phyloP scores from a whole-genome alignment of 30 jellyfish, hydroid and myxozoan species.

The Rhopilema esculentum region DNA sequence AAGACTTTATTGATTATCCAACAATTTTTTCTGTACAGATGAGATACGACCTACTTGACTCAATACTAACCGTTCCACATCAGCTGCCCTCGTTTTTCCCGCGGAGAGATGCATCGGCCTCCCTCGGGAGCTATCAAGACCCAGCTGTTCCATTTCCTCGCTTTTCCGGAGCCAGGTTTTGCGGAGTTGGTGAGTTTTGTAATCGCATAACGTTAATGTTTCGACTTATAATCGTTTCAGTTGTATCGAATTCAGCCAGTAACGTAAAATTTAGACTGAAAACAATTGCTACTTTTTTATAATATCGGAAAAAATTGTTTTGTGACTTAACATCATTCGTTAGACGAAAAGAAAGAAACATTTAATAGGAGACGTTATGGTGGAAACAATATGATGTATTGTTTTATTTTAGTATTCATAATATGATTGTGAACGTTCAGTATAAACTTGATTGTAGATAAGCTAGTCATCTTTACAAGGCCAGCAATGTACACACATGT shows the following conservation, averaged over 20 bases:
- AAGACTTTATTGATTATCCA: no score
- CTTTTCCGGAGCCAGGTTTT: constrained; percentile 94
- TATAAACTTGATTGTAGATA: no score
- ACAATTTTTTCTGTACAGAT: constrained; percentile 38
- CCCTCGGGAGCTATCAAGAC: constrained; percentile 83
- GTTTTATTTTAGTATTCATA: no score
- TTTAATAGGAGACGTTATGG: no score
- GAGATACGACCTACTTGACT: constrained; percentile 64
- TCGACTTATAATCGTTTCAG: no score
- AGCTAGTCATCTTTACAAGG: constrained; percentile 84
- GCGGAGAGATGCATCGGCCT: constrained; percentile 47
- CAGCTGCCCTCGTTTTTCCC: constrained; percentile 67
- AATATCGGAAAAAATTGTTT: no score
- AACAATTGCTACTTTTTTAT: no score
- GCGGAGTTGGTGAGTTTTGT: constrained; percentile 88
- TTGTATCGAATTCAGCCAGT: background rate
- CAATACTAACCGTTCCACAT: constrained; percentile 68
- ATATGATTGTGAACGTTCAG: no score
- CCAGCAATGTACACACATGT: constrained; percentile 86
- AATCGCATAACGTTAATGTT: background rate
- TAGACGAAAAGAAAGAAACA: no score
- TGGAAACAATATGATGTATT: no score
- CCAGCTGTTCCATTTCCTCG: constrained; percentile 98
- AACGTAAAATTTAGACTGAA: no score
- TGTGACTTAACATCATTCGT: no score